Base-by-base conservation (phyloP, 1,140 invertebrate species). In the Amphibalanus amphitrite region DNA sequence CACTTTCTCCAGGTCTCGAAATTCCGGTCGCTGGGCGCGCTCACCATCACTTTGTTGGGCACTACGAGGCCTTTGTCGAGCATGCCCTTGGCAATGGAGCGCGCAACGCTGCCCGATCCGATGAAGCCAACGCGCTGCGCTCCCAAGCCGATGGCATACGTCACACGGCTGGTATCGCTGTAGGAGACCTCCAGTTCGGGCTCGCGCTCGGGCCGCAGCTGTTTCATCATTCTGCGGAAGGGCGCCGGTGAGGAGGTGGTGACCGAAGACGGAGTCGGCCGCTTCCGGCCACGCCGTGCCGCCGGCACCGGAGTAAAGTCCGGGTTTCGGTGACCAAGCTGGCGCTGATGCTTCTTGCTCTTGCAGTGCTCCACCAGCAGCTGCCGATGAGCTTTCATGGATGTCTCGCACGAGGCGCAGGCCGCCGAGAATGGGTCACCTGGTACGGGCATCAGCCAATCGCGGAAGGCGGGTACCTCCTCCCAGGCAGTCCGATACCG, bases 71-170 rank as follows among this genome's bases (percentile, higher is more conserved):
- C 85, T 79, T 85, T 85, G 72, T 80, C 80, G n/a, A 90, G 79
- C 47, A 97, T 85, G 64, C 91, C 90, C 77, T 87, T 84, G 28
- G 86, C 87, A 76, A 97, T 90, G 20, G 93, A 92, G 79, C 88
- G 89, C 25, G 94, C 92, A 91, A 97, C 96, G 81, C 93, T 92
- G 71, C 94, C 94, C 73, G 91, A 91, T 20, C 94, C 94, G 77
- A 97, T 89, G 82, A 97, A 97, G 72, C 94, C 94, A 74, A 97
- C 28, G 20, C 64, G 64, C 64, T 23, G 23, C 64, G 23, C 64
- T 6, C 64, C 64, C 20, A 65, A 23, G 3, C 26, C 64, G 23
- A 65, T 65, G 25, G 64, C 26, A 23, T 26, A 23, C 23, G 64
- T 65, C 4, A 65, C 64, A 23, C 64, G 23, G 64, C 64, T 65